A percentile compares a stretch with the other conserved stretches of the same genome.
phyloP scores from a whole-genome alignment of 2,797 vertebrate species.

The Catharus ustulatus region DNA sequence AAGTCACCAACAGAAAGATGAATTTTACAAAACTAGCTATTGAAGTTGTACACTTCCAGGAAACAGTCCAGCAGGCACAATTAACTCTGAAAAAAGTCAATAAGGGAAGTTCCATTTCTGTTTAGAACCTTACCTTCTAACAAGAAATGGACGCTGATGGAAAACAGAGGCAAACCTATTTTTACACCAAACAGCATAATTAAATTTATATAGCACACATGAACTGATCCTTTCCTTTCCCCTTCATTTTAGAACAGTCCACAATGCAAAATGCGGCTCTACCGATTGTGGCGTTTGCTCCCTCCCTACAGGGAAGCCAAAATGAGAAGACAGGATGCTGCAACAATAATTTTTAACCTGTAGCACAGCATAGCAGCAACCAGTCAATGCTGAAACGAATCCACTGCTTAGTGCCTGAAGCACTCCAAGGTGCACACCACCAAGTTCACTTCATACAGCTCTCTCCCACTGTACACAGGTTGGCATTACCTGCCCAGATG shows the following conservation, averaged over 20 bases:
- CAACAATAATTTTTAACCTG: neutral
- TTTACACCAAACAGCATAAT: neutral
- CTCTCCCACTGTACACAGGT: neutral
- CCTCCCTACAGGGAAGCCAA: neutral
- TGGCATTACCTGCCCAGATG: neutral
- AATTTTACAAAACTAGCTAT: neutral
- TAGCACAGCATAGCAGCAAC: neutral
- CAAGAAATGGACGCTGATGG: neutral
- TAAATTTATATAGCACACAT: neutral
- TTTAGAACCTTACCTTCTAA: neutral
- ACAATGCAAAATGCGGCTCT: neutral
- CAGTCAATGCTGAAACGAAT: neutral
- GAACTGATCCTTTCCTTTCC: neutral
- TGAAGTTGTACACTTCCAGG: neutral
- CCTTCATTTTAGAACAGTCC: neutral
- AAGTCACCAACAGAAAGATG: neutral
- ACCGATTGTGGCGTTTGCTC: neutral
- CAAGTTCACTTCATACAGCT: neutral
- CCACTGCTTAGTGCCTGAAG: neutral
- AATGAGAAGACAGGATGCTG: neutral
- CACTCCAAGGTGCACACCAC: neutral
- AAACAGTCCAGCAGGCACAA: neutral
- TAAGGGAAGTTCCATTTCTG: neutral
- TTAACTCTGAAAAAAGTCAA: neutral
- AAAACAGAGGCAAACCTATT: neutral